Evolutionary conservation across 92 coral and sea anemone species (phyloP).

Genomic region (Phenganax subtilis): DNA sequence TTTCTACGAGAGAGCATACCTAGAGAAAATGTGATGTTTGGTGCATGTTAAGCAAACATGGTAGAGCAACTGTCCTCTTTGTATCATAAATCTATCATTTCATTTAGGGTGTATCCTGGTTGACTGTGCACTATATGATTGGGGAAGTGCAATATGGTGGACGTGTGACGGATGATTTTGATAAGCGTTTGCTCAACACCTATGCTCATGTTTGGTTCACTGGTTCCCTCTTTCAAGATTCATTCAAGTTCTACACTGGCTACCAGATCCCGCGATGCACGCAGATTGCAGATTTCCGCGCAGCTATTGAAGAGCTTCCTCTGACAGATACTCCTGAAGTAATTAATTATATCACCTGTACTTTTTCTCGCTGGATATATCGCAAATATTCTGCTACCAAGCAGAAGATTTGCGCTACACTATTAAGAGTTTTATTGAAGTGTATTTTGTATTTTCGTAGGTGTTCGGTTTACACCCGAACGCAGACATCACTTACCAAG

Average conservation of each 20-base stretch:
- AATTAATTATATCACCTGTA: background rate
- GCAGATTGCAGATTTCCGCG: slow-evolving; percentile 77
- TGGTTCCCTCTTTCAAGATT: slow-evolving; percentile 77
- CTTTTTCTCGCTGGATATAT: background rate
- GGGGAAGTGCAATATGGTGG: slow-evolving; percentile 99
- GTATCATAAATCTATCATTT: too few species aligned
- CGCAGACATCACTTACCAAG: slow-evolving; percentile 97
- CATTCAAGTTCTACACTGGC: slow-evolving; percentile 93
- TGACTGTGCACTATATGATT: slow-evolving; percentile 94
- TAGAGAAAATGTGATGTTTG: too few species aligned
- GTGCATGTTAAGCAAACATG: too few species aligned
- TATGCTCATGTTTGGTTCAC: slow-evolving; percentile 92
- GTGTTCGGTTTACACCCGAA: slow-evolving; percentile 95
- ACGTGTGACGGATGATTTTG: slow-evolving; percentile 96
- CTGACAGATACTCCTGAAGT: slow-evolving; percentile 96
- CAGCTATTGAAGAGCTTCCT: slow-evolving; percentile 88
- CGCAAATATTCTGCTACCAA: too few species aligned
- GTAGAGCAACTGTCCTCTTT: background rate
- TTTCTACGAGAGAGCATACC: too few species aligned
- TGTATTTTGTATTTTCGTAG: slow-evolving; percentile 27
- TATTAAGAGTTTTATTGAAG: background rate
- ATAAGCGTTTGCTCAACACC: slow-evolving; percentile 90
- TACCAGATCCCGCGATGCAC: slow-evolving; percentile 79
- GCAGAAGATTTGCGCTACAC: background rate
- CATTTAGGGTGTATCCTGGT: slow-evolving; percentile 89